Conservation (phyloP, 92 coral and sea anemone species). For the Nematostella vectensis region DNA sequence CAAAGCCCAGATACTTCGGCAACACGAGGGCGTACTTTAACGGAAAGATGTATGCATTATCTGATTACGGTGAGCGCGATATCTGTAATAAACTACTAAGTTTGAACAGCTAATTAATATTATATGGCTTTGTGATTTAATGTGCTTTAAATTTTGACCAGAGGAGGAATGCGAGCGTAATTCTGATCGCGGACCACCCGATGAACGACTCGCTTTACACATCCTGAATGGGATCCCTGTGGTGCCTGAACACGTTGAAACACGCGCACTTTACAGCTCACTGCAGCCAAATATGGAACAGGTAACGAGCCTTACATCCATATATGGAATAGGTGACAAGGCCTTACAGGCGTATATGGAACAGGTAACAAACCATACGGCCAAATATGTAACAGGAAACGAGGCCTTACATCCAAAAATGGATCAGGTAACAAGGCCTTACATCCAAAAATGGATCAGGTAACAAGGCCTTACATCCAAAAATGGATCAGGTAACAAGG, state of each 20-base stretch:
- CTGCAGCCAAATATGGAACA: constrained; percentile 88
- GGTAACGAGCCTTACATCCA: constrained; percentile 33
- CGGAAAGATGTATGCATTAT: constrained; percentile 50
- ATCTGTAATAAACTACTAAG: too few species aligned
- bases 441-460: too few species aligned
- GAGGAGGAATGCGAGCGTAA: too few species aligned
- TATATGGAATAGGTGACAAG: too few species aligned
- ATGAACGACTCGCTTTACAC: constrained; percentile 83
- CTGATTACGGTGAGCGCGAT: constrained; percentile 71
- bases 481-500: too few species aligned
- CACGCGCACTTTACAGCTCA: constrained; percentile 72
- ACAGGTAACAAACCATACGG: too few species aligned
- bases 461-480: too few species aligned
- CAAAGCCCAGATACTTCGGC: constrained; percentile 56
- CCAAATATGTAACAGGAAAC: too few species aligned
- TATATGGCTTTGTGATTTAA: background rate
- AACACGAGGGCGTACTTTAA: constrained; percentile 47
- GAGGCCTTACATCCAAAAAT: too few species aligned
- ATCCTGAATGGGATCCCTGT: constrained; percentile 72
- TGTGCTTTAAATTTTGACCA: background rate
- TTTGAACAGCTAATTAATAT: too few species aligned
- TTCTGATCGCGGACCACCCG: constrained; percentile 77
- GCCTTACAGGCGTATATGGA: too few species aligned
- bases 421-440: too few species aligned
- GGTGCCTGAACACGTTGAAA: constrained; percentile 95